Conservation (phyloP, 2,797 vertebrate genomes). For the Lutjanus argentimaculatus region DNA sequence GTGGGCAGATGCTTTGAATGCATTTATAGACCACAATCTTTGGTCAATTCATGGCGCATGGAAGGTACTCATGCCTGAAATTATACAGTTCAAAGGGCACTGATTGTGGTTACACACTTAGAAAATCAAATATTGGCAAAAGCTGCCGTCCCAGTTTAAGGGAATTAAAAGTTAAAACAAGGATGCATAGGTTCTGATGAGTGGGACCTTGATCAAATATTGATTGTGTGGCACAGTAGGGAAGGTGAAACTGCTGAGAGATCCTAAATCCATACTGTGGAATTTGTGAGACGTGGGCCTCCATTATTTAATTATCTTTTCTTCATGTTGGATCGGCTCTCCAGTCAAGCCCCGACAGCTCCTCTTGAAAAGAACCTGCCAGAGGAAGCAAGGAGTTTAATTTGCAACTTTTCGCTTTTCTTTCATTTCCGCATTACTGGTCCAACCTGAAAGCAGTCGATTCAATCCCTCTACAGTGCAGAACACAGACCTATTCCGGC, state of each 20-base stretch:
- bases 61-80: slow-evolving; percentile 51
- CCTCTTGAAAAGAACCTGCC: slow-evolving; percentile 66
- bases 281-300: slow-evolving; percentile 57
- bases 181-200: slow-evolving; percentile 46
- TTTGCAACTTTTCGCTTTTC: slow-evolving; percentile 71
- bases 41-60: slow-evolving; percentile 19
- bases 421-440: slow-evolving; percentile 72
- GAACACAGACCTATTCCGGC: slow-evolving; percentile 57
- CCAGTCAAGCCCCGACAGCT: slow-evolving; percentile 53
- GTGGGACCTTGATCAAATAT: slow-evolving; percentile 81
- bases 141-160: slow-evolving; percentile 50
- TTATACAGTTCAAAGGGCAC: slow-evolving; percentile 67
- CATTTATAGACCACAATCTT: slow-evolving; percentile 13
- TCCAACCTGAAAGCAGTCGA: slow-evolving; percentile 67
- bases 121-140: slow-evolving; percentile 78
- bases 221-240: slow-evolving; percentile 74
- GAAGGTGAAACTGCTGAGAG: slow-evolving; percentile 75
- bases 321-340: slow-evolving; percentile 60
- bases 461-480: slow-evolving; percentile 53
- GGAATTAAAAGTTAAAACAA: slow-evolving; percentile 62
- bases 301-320: slow-evolving; percentile 83
- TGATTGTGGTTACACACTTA: slow-evolving; percentile 47
- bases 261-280: slow-evolving; percentile 69
- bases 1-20: slow-evolving; percentile 13
- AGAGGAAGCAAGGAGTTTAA: slow-evolving; percentile 67